Conservation (phyloP, 1,140 invertebrate species). For the Scaptomyza graminum region DNA sequence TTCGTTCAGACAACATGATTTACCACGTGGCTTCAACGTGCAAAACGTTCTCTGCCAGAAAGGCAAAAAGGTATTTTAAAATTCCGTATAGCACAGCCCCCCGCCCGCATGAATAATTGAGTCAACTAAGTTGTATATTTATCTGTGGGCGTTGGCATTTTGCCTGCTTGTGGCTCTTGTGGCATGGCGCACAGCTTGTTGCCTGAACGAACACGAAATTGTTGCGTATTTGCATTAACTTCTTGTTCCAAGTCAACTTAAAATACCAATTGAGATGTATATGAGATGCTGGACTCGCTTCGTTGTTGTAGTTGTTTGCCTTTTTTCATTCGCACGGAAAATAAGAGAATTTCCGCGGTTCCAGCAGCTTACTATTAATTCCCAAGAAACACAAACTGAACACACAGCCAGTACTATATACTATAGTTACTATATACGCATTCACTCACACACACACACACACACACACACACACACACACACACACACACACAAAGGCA, state of each 20-base stretch:
- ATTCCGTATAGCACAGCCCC: background rate
- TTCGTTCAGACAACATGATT: no score
- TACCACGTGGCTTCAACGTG: background rate
- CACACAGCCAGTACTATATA: conserved; percentile 22
- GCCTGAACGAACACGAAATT: conserved; percentile 7
- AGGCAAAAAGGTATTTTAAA: background rate
- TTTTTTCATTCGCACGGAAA: conserved; percentile 42
- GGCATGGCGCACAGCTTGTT: no score
- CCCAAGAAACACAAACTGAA: conserved; percentile 63
- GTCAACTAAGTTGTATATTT: background rate
- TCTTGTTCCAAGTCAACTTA: conserved; percentile 63
- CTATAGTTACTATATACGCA: conserved; percentile 29
- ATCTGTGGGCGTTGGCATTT: background rate
- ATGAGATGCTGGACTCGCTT: conserved; percentile 27
- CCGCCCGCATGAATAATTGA: conserved; percentile 39
- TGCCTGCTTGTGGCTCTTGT: no score
- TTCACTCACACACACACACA: conserved; percentile 22
- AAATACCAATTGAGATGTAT: conserved; percentile 62
- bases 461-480: conserved; percentile 23
- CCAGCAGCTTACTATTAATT: conserved; percentile 74
- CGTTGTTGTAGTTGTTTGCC: conserved; percentile 7
- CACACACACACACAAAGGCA: conserved; percentile 39
- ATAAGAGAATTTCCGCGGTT: conserved; percentile 26
- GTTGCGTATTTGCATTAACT: conserved; percentile 53
- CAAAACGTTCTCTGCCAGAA: no score